phyloP scores from a whole-genome alignment of 2,888 invertebrate genomes.

The Drosophila fulvimacula region DNA sequence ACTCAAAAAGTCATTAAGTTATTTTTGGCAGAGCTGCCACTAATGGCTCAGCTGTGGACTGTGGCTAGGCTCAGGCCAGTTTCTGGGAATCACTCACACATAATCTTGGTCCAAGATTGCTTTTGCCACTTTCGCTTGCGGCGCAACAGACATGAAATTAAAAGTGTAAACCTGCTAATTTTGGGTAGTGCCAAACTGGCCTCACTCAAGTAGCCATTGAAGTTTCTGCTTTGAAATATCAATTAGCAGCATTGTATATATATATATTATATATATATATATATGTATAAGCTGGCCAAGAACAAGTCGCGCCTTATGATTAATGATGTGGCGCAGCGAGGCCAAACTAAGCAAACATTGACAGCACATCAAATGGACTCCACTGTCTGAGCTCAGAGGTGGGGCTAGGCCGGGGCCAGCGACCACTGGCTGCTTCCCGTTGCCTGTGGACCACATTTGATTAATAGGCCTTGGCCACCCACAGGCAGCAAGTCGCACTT shows the following conservation, averaged over 20 bases:
- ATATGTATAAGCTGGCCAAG: constrained; percentile 25
- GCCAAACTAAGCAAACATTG: constrained; percentile 56
- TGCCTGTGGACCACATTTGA: constrained; percentile 59
- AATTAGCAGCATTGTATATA: constrained; percentile 53
- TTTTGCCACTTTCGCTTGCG: constrained; percentile 68
- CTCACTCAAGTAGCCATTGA: constrained; percentile 7
- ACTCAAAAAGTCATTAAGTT: constrained; percentile 71
- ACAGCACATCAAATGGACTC: constrained; percentile 53
- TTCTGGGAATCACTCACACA: constrained; percentile 21
- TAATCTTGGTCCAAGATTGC: constrained; percentile 5
- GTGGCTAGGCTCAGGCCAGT: constrained; percentile 26
- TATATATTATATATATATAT: neutral
- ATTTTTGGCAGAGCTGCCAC: constrained; percentile 44
- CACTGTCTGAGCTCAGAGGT: constrained; percentile 11
- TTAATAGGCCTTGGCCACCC: constrained; percentile 70
- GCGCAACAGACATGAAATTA: constrained; percentile 59
- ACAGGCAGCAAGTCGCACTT: constrained; percentile 52
- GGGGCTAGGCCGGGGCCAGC: constrained; percentile 7
- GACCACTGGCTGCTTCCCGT: constrained; percentile 18
- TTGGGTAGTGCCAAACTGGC: constrained; percentile 39
- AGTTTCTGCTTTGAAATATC: constrained; percentile 52
- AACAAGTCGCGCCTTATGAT: constrained; percentile 50
- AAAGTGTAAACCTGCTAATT: constrained; percentile 72
- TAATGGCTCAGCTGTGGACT: constrained; percentile 39
- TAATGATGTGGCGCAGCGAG: constrained; percentile 54